Base-by-base conservation (phyloP, 2,888 invertebrate species). In the Drosophila kanekoi region DNA sequence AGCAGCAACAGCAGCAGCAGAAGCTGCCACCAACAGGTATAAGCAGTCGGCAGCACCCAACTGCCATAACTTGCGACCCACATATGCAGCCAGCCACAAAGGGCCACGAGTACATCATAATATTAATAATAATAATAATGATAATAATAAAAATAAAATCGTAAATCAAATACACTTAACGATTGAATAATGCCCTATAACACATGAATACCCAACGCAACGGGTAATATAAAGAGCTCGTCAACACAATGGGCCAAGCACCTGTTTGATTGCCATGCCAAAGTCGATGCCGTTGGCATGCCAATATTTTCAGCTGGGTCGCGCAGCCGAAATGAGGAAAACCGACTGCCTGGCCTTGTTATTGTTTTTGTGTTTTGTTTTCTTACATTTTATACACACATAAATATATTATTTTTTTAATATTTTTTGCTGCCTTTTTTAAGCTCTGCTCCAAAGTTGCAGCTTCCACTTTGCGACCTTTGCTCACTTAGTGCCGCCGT, bases 111-210 rank as follows among this genome's bases (percentile, higher is more conserved):
- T 37, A 45, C 43, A 48, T 37, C 52, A 56, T 28, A 44, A 59
- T 40, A 41, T 28, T 28, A 2, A 56, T 59, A 38, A 49, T 44
- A 52, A 62, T 32, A 59, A 54, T 38, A 40, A 40, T 18, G 57
- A 48, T 32, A 54, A 52, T 18, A 35, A 51, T 35, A 40, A 47
- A 23, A 48, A 52, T 33, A 35, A 38, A 57, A 44, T 56, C 64
- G 44, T 57, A 71, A 70, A 44, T 60, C 71, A 60, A 53, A 47
- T 45, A 18, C 37, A 57, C 45, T 58, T 38, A n/a, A 49, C 40
- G 38, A 59, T 48, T 35, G 38, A 9, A 10, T 16, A 16, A 40
- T 40, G 40, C 10, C 40, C 40, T 35, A n/a, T 33, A 35, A 10
- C 43, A 32, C 11, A 14, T 18, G 32, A 37, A n/a, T 44, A 16